These are phyloP conservation scores for Oceanodroma leucorhoa DNA, from an alignment of 2,797 vertebrate genomes.

Conservation along the genomic window DNA sequence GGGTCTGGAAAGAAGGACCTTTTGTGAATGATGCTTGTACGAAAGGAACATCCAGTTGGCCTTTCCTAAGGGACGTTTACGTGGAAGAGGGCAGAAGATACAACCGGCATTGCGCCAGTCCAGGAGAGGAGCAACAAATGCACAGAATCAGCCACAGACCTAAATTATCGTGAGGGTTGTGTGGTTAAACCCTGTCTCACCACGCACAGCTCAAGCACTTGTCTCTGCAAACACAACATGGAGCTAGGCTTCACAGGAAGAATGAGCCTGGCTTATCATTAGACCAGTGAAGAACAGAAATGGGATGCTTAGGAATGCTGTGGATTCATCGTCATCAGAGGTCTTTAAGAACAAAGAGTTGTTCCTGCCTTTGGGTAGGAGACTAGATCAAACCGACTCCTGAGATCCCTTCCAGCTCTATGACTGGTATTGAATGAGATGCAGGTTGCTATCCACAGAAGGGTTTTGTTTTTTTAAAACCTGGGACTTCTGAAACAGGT, in stretches of 20 bases:
- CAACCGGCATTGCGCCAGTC: neutral
- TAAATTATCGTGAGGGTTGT: neutral
- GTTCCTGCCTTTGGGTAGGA: conserved; percentile 46
- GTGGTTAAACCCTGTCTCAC: neutral
- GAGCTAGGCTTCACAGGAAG: neutral
- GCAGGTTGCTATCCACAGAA: neutral
- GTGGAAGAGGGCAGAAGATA: neutral
- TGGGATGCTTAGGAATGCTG: neutral
- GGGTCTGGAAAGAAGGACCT: neutral
- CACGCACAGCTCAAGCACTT: accelerated
- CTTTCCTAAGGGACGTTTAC: neutral
- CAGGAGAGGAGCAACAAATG: neutral
- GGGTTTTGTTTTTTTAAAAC: neutral
- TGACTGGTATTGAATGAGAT: conserved; percentile 16
- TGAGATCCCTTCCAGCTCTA: conserved; percentile 46
- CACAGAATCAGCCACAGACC: neutral
- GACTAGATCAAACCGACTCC: conserved; percentile 37
- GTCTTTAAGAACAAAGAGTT: conserved; percentile 25
- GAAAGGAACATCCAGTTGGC: neutral
- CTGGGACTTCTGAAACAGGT: neutral
- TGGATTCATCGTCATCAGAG: conserved; percentile 5
- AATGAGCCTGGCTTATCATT: conserved; percentile 1
- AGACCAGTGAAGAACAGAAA: neutral
- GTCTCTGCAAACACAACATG: neutral
- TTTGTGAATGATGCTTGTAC: neutral